A percentile compares a stretch with the other conserved stretches of the same genome.
These are phyloP conservation scores for Epistrophella euchroma DNA, from an alignment of 2,888 invertebrate species.

Conservation along the genomic window DNA sequence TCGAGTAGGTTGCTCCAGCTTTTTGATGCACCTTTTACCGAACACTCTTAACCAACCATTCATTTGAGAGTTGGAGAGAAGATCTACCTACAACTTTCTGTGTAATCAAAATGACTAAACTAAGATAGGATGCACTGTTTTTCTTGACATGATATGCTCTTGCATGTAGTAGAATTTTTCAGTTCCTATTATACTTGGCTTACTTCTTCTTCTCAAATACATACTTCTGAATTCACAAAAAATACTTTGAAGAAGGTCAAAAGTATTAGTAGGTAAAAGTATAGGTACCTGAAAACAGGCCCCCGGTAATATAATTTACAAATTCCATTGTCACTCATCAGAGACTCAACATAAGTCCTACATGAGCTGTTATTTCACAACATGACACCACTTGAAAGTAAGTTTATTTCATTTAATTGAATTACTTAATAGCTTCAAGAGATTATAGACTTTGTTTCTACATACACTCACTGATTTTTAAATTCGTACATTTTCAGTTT, in stretches of 20 bases:
- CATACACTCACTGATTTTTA: slow-evolving; percentile 13
- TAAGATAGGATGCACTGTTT: too few species aligned
- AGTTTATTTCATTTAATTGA: slow-evolving; percentile 67
- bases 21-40: too few species aligned
- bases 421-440: slow-evolving; percentile 62
- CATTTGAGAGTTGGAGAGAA: too few species aligned
- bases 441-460: not conserved
- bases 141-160: too few species aligned
- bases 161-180: too few species aligned
- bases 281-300: slow-evolving; percentile 17
- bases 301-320: slow-evolving; percentile 34
- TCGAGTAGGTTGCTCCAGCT: too few species aligned
- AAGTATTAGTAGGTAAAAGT: not conserved
- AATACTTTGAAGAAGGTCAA: slow-evolving; percentile 2
- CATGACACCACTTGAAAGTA: slow-evolving; percentile 60
- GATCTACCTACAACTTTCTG: too few species aligned
- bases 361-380: slow-evolving; percentile 22
- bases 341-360: slow-evolving; percentile 12
- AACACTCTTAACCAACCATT: too few species aligned
- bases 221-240: not conserved
- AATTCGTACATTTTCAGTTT: slow-evolving; percentile 9
- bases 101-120: too few species aligned
- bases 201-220: too few species aligned
- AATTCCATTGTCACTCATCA: slow-evolving; percentile 14
- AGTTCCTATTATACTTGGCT: too few species aligned